phyloP scores from a whole-genome alignment of 2,113 vertebrate genomes.

The Dasypus novemcinctus region DNA sequence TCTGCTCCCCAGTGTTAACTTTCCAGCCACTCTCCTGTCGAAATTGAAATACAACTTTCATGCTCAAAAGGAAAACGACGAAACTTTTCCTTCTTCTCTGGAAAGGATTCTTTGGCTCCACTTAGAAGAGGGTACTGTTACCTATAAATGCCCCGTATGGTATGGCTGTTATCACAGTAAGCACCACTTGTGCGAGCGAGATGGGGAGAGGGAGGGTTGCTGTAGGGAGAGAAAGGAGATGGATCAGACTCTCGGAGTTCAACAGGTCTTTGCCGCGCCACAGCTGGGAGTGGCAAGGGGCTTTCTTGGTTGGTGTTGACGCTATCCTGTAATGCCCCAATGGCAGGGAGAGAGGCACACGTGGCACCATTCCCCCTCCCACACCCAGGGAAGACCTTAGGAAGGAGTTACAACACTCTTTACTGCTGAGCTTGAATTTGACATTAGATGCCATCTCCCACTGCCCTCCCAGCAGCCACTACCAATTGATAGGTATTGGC shows the following conservation, averaged over 20 bases:
- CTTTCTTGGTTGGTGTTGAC: not conserved
- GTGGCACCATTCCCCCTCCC: not conserved
- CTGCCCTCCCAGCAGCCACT: not conserved
- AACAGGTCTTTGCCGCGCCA: not conserved
- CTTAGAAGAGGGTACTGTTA: not conserved
- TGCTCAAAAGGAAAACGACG: not conserved
- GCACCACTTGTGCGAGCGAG: rapidly evolving
- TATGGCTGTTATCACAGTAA: too few species aligned
- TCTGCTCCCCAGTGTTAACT: not conserved
- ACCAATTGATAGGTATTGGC: not conserved
- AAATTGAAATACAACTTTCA: not conserved
- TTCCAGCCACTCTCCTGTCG: not conserved
- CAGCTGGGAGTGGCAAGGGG: not conserved
- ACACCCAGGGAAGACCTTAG: not conserved
- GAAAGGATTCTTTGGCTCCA: not conserved
- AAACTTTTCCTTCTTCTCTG: not conserved
- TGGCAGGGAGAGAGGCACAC: not conserved
- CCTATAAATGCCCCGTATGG: too few species aligned
- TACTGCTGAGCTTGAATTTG: not conserved
- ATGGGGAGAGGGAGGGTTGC: not conserved
- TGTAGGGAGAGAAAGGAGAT: not conserved
- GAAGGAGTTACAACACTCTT: not conserved
- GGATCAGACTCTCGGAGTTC: not conserved
- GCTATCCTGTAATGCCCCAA: not conserved
- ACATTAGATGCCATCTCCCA: not conserved